phyloP scores from a whole-genome alignment of 2,113 vertebrate species.

The Sinocyclocheilus anshuiensis region DNA sequence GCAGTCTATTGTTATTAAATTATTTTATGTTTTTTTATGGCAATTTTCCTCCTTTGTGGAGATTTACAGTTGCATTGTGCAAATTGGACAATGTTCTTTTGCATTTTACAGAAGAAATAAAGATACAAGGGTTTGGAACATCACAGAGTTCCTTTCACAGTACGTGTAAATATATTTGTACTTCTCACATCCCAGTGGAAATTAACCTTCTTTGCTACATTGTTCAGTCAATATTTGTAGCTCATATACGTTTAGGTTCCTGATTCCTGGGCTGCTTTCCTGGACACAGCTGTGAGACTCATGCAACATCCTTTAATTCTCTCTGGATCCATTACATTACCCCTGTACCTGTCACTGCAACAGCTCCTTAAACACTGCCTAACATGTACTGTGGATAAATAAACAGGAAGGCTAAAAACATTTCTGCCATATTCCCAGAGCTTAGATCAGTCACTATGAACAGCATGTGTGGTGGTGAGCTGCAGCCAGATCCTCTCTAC shows the following conservation, averaged over 20 bases:
- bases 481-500: constrained; percentile 40
- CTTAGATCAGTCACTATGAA: constrained; percentile 27
- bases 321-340: constrained; percentile 21
- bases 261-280: not conserved
- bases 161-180: not conserved
- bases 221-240: not conserved
- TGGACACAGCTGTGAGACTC: not conserved
- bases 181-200: not conserved
- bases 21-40: not conserved
- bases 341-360: constrained; percentile 23
- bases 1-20: not conserved
- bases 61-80: not conserved
- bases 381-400: constrained; percentile 3
- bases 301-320: constrained; percentile 1
- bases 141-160: not conserved
- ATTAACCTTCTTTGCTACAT: not conserved
- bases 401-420: not conserved
- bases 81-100: not conserved
- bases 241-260: not conserved
- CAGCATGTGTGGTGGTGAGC: constrained; percentile 38
- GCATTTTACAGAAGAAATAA: not conserved
- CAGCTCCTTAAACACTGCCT: constrained; percentile 13
- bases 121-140: not conserved
- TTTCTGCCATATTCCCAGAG: constrained; percentile 29
- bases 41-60: not conserved